A percentile compares a stretch with the other conserved stretches of the same genome.
These are phyloP conservation scores for Dryobotodes eremita DNA, from an alignment of 2,888 invertebrate species.

Conservation along the genomic window DNA sequence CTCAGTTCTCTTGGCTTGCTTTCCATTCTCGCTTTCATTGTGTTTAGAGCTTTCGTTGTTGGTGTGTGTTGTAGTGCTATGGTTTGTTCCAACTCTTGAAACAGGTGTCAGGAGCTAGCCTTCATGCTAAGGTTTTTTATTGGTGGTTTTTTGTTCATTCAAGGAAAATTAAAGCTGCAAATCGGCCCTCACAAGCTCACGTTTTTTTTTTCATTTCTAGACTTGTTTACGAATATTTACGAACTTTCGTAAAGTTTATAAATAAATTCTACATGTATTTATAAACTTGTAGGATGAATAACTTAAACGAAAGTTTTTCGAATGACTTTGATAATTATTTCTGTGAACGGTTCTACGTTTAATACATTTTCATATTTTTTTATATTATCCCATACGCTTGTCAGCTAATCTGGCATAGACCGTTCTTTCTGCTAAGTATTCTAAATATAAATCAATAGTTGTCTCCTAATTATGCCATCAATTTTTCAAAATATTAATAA, in stretches of 20 bases:
- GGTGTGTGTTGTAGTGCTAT: conserved; percentile 60
- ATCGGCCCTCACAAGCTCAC: neutral
- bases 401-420: too few relatives aligned
- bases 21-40: conserved; percentile 73
- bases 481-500: too few relatives aligned
- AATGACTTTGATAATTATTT: too few relatives aligned
- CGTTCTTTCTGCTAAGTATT: too few relatives aligned
- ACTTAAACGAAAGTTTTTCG: too few relatives aligned
- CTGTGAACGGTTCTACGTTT: too few relatives aligned
- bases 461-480: too few relatives aligned
- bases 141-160: conserved; percentile 19
- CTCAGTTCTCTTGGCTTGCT: conserved; percentile 79
- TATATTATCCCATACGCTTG: too few relatives aligned
- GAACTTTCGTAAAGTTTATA: neutral
- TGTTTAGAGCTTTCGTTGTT: conserved; percentile 63
- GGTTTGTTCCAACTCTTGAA: conserved; percentile 44
- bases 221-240: neutral
- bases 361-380: too few relatives aligned
- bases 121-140: conserved; percentile 13
- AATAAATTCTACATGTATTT: neutral
- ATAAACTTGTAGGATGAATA: too few relatives aligned
- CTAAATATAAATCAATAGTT: too few relatives aligned
- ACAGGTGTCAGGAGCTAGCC: conserved; percentile 31
- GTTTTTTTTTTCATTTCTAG: neutral
- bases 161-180: neutral